Conservation (phyloP, 1,140 invertebrate genomes). For the Cydia pomonella region DNA sequence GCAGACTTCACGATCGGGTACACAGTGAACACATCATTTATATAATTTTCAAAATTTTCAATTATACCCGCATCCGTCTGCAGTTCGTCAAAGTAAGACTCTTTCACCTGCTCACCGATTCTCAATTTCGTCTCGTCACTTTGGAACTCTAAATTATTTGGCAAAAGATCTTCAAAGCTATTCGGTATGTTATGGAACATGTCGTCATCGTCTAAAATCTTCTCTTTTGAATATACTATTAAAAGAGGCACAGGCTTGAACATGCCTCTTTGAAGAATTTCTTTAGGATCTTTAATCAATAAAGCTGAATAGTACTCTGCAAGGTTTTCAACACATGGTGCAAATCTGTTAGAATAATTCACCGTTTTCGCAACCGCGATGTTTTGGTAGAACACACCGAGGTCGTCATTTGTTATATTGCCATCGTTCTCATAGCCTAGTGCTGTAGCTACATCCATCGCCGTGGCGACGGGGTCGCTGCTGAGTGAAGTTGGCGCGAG, state of each 20-base stretch:
- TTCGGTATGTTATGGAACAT: slow-evolving; percentile 50
- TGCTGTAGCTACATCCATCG: slow-evolving; percentile 43
- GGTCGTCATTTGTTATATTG: slow-evolving; percentile 32
- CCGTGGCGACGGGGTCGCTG: slow-evolving; percentile 49
- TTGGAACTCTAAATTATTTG: slow-evolving; percentile 59
- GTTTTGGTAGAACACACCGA: slow-evolving; percentile 51
- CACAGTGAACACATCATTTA: slow-evolving; percentile 59
- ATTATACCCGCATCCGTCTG: slow-evolving; percentile 40
- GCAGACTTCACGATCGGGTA: slow-evolving; percentile 61
- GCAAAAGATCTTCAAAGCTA: slow-evolving; percentile 54
- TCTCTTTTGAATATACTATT: slow-evolving; percentile 47
- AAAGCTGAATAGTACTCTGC: slow-evolving; percentile 43
- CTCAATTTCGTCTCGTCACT: slow-evolving; percentile 44
- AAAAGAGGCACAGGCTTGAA: slow-evolving; percentile 59
- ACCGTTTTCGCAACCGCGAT: slow-evolving; percentile 38
- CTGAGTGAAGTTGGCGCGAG: slow-evolving; percentile 56
- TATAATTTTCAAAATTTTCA: slow-evolving; percentile 55
- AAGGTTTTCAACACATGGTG: slow-evolving; percentile 60
- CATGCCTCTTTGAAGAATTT: slow-evolving; percentile 46
- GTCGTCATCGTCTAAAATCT: slow-evolving; percentile 34
- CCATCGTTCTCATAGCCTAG: slow-evolving; percentile 53
- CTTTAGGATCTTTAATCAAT: slow-evolving; percentile 55
- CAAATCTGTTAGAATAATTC: slow-evolving; percentile 49
- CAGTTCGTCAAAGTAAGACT: slow-evolving; percentile 60
- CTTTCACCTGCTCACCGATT: slow-evolving; percentile 55